These are phyloP conservation scores for Bombyx mori DNA, from an alignment of 1,140 invertebrate genomes.

Conservation along the genomic window ASM3026992v2 NC_085133.1:3536001-3536500, in stretches of 20 bases:
- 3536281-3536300: constrained; percentile 36
- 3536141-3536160: constrained; percentile 47
- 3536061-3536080: constrained; percentile 12
- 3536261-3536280: too few relatives aligned
- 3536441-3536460: too few relatives aligned
- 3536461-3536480: too few relatives aligned
- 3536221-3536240: too few relatives aligned
- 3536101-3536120: constrained; percentile 26
- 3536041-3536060: constrained; percentile 30
- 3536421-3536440: too few relatives aligned
- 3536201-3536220: neutral
- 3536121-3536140: constrained; percentile 55
- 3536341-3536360: constrained; percentile 3
- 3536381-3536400: neutral
- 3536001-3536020: constrained; percentile 43
- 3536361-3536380: neutral
- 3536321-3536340: too few relatives aligned
- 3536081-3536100: constrained; percentile 7
- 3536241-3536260: neutral
- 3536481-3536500: too few relatives aligned
- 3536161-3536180: constrained; percentile 29
- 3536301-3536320: constrained; percentile 6
- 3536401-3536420: too few relatives aligned
- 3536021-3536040: constrained; percentile 24
- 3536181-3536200: constrained; percentile 23